phyloP scores from a whole-genome alignment of 2,113 vertebrate genomes.

The Platichthys flesus region DNA sequence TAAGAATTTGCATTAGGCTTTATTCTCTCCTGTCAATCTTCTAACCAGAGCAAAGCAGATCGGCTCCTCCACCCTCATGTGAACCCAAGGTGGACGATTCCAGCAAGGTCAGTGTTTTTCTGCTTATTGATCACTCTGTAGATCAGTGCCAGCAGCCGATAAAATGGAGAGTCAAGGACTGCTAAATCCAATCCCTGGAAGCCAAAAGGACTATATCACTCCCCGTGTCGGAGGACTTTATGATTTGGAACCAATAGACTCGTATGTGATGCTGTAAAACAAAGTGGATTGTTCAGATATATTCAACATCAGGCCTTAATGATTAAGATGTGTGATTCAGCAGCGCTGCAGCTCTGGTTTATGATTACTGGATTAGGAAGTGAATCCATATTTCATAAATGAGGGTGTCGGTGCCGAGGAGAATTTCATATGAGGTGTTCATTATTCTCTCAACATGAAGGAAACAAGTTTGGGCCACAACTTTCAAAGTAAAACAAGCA shows the following conservation, averaged over 20 bases:
- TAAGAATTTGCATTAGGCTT: conserved; percentile 25
- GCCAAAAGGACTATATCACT: conserved; percentile 64
- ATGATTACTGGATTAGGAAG: conserved; percentile 47
- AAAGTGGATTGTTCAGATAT: conserved; percentile 64
- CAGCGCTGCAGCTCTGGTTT: conserved; percentile 36
- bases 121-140: conserved; percentile 66
- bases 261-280: conserved; percentile 66
- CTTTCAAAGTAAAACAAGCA: conserved; percentile 24
- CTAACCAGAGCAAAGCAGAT: conserved; percentile 35
- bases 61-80: conserved; percentile 18
- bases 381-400: conserved; percentile 45
- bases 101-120: conserved; percentile 72
- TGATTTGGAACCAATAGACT: conserved; percentile 79
- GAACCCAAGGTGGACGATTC: conserved; percentile 38
- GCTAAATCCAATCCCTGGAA: conserved; percentile 68
- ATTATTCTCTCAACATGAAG: conserved; percentile 24
- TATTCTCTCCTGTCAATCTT: conserved; percentile 47
- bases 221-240: conserved; percentile 66
- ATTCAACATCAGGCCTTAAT: conserved; percentile 49
- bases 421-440: conserved; percentile 33
- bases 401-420: neutral
- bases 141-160: conserved; percentile 65
- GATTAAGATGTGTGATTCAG: conserved; percentile 54
- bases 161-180: conserved; percentile 72
- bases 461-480: conserved; percentile 10